Conservation (phyloP, 2,113 vertebrate species). For the Uria aalge region DNA sequence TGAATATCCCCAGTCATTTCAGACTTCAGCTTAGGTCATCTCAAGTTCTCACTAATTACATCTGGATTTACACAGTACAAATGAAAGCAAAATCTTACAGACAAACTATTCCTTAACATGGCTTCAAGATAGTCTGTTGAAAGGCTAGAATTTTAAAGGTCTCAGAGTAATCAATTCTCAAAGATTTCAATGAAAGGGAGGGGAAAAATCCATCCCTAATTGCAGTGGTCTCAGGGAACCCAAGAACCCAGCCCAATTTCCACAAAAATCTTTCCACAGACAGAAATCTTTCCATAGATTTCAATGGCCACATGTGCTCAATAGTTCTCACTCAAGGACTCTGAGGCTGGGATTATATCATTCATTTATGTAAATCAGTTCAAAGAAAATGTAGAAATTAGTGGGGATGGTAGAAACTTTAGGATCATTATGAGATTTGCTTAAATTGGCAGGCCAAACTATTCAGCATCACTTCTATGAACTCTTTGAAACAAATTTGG, state of each 20-base stretch:
- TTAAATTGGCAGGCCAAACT: constrained; percentile 11
- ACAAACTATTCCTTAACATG: not conserved
- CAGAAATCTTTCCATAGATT: constrained; percentile 11
- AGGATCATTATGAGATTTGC: not conserved
- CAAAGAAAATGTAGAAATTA: constrained; percentile 39
- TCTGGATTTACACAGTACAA: not conserved
- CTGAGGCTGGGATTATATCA: not conserved
- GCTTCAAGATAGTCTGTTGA: not conserved
- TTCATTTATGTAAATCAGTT: constrained; percentile 29
- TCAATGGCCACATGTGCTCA: not conserved
- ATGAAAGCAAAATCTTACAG: not conserved
- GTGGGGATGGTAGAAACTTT: not conserved
- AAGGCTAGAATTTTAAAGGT: not conserved
- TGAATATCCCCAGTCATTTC: not conserved
- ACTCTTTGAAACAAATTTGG: constrained; percentile 14
- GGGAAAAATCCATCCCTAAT: not conserved
- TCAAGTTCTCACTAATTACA: not conserved
- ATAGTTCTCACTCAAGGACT: constrained; percentile 12
- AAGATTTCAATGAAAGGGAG: not conserved
- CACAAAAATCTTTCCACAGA: constrained; percentile 47
- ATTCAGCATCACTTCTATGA: not conserved
- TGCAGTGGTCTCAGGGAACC: not conserved
- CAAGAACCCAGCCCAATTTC: constrained; percentile 20
- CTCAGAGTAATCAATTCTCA: not conserved
- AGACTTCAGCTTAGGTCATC: not conserved